A percentile compares a stretch with the other conserved stretches of the same genome.
Evolutionary conservation across 2,888 invertebrate genomes (phyloP).

Genomic region (Rotaria sp.): DNA sequence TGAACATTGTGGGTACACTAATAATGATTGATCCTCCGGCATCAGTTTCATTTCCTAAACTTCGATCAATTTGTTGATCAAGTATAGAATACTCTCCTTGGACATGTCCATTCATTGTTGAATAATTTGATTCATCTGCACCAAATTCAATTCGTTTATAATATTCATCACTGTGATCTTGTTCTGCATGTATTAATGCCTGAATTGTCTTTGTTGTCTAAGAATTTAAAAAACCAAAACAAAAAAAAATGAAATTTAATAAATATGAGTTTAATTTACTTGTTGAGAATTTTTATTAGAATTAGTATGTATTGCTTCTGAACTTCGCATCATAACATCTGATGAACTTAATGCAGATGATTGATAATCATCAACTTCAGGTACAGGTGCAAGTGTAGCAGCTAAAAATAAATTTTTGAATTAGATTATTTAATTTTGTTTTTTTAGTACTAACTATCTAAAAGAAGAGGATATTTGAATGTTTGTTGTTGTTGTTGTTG

Average conservation of each 20-base stretch:
- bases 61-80: slow-evolving; percentile 2
- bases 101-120: background rate
- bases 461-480: background rate
- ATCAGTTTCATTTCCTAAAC: background rate
- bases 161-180: background rate
- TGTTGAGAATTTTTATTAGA: background rate
- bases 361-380: slow-evolving; percentile 11
- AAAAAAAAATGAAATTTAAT: background rate
- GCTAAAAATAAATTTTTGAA: background rate
- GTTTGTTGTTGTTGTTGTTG: background rate
- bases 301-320: background rate
- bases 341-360: background rate
- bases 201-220: background rate
- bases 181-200: background rate
- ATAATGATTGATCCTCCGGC: background rate
- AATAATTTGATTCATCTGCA: background rate
- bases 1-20: background rate
- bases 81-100: background rate
- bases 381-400: background rate
- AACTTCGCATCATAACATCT: background rate
- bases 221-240: background rate
- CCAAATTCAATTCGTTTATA: background rate
- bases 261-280: background rate
- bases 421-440: too few species aligned
- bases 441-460: background rate